These are phyloP conservation scores for Marmota flaviventris DNA, from an alignment of 2,113 vertebrate genomes.

Conservation along the genomic window DNA sequence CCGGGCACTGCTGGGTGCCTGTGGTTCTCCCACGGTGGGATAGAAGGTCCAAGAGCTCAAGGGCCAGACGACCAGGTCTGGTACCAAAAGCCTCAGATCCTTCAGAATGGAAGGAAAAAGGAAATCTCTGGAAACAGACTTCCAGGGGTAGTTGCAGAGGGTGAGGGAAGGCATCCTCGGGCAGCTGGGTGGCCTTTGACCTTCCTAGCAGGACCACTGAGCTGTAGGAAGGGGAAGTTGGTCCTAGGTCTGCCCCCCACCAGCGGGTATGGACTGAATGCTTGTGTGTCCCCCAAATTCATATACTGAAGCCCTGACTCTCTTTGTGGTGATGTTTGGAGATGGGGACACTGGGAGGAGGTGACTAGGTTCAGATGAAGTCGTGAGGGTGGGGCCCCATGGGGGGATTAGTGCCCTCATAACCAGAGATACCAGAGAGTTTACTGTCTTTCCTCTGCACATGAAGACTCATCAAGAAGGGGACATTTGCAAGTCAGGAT, in stretches of 20 bases:
- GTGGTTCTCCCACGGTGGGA: too few relatives aligned
- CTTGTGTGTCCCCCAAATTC: background rate
- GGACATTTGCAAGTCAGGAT: background rate
- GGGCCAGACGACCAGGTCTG: background rate
- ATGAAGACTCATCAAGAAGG: too few relatives aligned
- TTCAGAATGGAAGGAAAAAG: background rate
- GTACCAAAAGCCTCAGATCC: background rate
- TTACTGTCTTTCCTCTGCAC: background rate
- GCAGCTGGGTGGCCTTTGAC: background rate
- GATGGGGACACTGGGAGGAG: too few relatives aligned
- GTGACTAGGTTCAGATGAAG: background rate
- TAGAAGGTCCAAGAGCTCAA: background rate
- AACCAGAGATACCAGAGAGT: background rate
- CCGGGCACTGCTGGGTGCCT: background rate
- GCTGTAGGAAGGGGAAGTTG: background rate
- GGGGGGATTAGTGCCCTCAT: background rate
- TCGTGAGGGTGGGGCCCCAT: background rate
- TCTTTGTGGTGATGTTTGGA: background rate
- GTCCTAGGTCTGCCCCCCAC: background rate
- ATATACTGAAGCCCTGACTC: background rate
- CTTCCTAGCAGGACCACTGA: background rate
- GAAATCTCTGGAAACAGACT: background rate
- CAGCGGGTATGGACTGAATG: background rate
- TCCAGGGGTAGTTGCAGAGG: background rate
- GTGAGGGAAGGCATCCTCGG: background rate